Base-by-base conservation (phyloP, 2,888 invertebrate genomes). In the Drosophila mayaguana region DNA sequence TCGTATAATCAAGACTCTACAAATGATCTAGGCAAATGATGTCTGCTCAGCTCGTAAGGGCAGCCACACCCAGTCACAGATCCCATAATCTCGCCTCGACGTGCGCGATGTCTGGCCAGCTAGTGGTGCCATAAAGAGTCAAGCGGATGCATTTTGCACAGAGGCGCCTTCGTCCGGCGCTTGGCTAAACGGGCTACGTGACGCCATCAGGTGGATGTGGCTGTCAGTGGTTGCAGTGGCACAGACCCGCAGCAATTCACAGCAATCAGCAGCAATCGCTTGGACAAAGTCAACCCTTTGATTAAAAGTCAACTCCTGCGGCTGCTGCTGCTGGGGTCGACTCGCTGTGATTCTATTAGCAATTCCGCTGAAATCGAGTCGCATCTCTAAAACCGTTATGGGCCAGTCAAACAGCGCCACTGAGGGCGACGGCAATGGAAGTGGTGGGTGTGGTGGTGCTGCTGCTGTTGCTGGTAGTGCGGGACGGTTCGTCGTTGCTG, bases 251-350 rank as follows among this genome's bases (percentile, higher is more conserved):
- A 61, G 56, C 78, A 65, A 59, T 53, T 50, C 48, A 46, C 53
- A 20, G 55, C 55, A 60, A 63, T 53, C 50, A 34, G 55, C 48
- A 40, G 61, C 65, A 65, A 46, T 46, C 64, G 75, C 82, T 81
- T 83, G 77, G 84, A 84, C 84, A 84, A 88, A 88, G 84, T 84
- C 83, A 78, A 82, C 76, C 83, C 83, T 84, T 84, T 84, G 83
- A 84, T 84, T 74, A 82, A 80, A 65, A 68, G 67, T 65, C 45
- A 70, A 70, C 63, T 28, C 40, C 54, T 43, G 43, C 32, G 42
- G 55, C 36, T 22, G 38, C 22, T 16, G 55, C 18, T 50, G 60
- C 9, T 22, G 57, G 45, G 63, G 69, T 62, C 62, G 70, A 56
- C 22, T 62, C 48, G 61, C 78, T 67, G 83, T 77, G 83, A 88